Evolutionary conservation across 2,888 invertebrate genomes (phyloP).

Genomic region (Diploptera punctata): DNA sequence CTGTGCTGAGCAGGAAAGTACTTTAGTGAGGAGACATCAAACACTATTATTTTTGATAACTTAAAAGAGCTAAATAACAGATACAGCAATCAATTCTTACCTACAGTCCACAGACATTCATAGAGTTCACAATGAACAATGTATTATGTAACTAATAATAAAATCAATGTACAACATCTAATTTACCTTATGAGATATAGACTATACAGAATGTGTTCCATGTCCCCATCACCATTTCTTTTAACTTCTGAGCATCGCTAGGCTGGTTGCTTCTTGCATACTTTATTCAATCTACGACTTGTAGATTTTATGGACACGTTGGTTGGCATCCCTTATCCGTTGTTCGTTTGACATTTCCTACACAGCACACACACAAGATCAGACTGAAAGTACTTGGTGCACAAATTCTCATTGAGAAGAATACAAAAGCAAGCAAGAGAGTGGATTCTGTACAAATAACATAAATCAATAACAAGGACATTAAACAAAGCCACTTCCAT

Average conservation of each 20-base stretch:
- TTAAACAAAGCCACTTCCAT: slow-evolving; percentile 31
- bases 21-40: slow-evolving; percentile 4
- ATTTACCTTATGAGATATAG: not conserved
- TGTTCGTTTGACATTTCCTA: slow-evolving; percentile 39
- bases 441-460: slow-evolving; percentile 23
- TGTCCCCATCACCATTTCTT: not conserved
- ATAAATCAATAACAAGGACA: not conserved
- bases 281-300: slow-evolving; percentile 29
- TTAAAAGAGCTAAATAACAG: no score
- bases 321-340: slow-evolving; percentile 37
- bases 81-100: no score
- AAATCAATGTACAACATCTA: not conserved
- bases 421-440: slow-evolving; percentile 26
- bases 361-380: slow-evolving; percentile 34
- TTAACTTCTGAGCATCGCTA: not conserved
- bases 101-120: no score
- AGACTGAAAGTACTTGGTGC: not conserved
- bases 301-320: slow-evolving; percentile 31
- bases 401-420: slow-evolving; percentile 1
- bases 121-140: no score
- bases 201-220: not conserved
- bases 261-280: not conserved
- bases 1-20: slow-evolving; percentile 24
- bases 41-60: not conserved
- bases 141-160: no score